Evolutionary conservation across 2,113 vertebrate species (phyloP), one percentile per base, ranked within the genome.

Genomic region (Ciconia stormi): DNA sequence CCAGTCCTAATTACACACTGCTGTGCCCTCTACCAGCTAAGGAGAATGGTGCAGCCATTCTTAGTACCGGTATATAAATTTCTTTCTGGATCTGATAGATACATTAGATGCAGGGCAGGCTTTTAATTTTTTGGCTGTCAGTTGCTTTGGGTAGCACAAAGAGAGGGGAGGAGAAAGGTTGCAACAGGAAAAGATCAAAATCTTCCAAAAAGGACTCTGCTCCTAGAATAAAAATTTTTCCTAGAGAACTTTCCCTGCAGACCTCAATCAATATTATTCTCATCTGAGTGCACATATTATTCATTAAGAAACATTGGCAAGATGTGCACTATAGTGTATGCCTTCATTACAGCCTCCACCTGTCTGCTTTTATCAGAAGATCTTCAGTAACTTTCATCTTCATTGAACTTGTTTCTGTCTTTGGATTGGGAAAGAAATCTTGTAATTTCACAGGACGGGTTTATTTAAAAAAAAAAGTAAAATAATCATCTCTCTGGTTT

Each of bases 1-100:
- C 96, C 93, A 97, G 94, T 91, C 94, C 94, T 97, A 96, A 97
- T 97, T 97, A 95, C 38, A 97, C 94, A 95, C 95, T 97, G 96
- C 96, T 97, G 91, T 97, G 95, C 96, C 95, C 89, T 97, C 94
- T 95, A 95, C 96, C 95, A 97, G 94, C 89, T 89, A 95, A 95
- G 89, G 93, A 97, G 96, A 96, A 94, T 93, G 94, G 94, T 94
- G 91, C 70, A 94, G 95, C 94, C 95, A 95, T 95, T 97, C 94
- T 91, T 80, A 91, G 96, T 42, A 72, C 29, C 29, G 53, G 92
- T 85, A 52, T 94, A 95, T 91, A 94, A 89, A 96, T 95, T 95
- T 94, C 93, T 88, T 95, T 95, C 84, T 91, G 94, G 81, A 90
- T 95, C 93, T 94, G 89, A 97, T 91, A 89, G 95, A 81, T 90